phyloP scores from a whole-genome alignment of 2,888 invertebrate species.

The Amiota communis region DNA sequence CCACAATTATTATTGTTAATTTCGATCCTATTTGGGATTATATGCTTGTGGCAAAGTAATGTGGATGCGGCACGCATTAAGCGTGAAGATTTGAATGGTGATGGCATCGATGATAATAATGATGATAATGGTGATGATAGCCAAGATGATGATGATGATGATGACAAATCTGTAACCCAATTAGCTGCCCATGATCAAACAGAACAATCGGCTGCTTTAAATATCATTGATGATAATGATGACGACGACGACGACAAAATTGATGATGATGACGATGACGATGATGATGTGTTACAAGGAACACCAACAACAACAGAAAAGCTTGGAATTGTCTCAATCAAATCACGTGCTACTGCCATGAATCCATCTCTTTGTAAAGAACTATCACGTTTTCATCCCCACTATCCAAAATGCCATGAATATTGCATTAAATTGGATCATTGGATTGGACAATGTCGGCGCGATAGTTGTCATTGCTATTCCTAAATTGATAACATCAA shows the following conservation, averaged over 20 bases:
- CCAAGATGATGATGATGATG: constrained; percentile 24
- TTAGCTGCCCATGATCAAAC: too few species aligned
- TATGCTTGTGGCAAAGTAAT: not conserved
- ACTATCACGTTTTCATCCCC: constrained; percentile 65
- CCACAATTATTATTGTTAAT: not conserved
- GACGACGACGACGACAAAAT: constrained; percentile 26
- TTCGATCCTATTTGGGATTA: not conserved
- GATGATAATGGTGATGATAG: not conserved
- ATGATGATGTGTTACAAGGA: constrained; percentile 29
- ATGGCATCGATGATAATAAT: not conserved
- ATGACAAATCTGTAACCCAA: not conserved
- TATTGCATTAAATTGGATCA: constrained; percentile 68
- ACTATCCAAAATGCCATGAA: constrained; percentile 66
- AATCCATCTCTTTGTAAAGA: constrained; percentile 63
- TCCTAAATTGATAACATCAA: constrained; percentile 47
- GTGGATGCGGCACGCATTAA: constrained; percentile 7
- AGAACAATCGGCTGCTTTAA: not conserved
- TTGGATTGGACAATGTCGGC: constrained; percentile 70
- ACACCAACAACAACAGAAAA: constrained; percentile 39
- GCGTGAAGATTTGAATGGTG: not conserved
- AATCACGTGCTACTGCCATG: constrained; percentile 65
- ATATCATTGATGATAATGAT: not conserved
- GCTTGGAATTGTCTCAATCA: constrained; percentile 60
- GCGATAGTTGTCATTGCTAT: constrained; percentile 67
- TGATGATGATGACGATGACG: constrained; percentile 18